Base-by-base conservation (phyloP, 2,113 vertebrate species). In the Phalacrocorax aristotelis region DNA sequence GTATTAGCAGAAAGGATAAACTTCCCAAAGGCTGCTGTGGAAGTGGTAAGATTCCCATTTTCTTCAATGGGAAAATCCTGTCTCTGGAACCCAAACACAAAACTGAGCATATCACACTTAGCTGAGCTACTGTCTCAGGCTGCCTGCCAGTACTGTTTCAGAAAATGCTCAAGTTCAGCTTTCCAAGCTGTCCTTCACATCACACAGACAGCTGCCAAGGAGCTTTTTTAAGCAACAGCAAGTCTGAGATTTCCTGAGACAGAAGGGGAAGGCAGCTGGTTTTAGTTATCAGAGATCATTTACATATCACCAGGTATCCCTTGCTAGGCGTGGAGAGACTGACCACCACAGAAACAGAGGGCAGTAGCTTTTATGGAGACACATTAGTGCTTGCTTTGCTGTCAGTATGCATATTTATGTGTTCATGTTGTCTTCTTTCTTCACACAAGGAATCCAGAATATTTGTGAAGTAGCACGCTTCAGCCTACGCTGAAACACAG, bases 161-260 rank as follows among this genome's bases (percentile, higher is more conserved):
- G 87, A 88, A 96, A 94, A 92, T 68, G 55, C 62, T 92, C n/a
- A 48, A 86, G 69, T 90, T 94, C 76, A 74, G 64, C 68, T 86
- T 92, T 92, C 84, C 62, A 83, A 69, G 40, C 65, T 93, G 87
- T 76, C 96, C 76, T 71, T 96, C 86, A 75, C 12, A 74, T 62
- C 79, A 49, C 61, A 26, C 32, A 80, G 71, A 77, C 90, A 95
- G 84, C 77, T 91, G 93, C 36, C 70, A 76, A 90, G 81, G 68
- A 72, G 70, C 25, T 88, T 91, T 94, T 94, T 83, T 58, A 94
- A 80, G 84, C 54, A 75, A 26, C 36, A 23, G 38, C 7, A 5
- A 48, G 61, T 68, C 62, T 71, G 44, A 87, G 25, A 55, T 68
- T 95, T 85, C 30, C 62, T 32, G 49, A 87, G 74, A 65, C 65